Evolutionary conservation across 2,113 vertebrate genomes (phyloP), one percentile per base, ranked within the genome.

Genomic region (Coturnix japonica): DNA sequence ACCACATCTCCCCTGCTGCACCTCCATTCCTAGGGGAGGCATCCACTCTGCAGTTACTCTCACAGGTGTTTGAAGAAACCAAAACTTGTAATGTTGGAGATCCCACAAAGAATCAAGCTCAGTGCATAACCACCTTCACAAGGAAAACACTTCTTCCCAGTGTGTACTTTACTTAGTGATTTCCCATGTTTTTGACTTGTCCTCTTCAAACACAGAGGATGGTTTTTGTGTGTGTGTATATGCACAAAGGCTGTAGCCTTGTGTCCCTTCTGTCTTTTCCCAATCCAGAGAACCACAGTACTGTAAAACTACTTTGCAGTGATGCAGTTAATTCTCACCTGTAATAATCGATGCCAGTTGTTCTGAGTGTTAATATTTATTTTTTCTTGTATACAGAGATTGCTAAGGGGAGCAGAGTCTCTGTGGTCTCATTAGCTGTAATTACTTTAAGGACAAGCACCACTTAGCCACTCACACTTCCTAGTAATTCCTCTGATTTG

Each of bases 221-320:
- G 39, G 11, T 37, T 28, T 53, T 53, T 85, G 81, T 49, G 43
- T 41, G 39, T 41, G 15, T 44, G 6, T 44, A 6, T 44, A 25
- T 61, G 22, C 41, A 39, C 26, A 18, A 22, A 67, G 46, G 49
- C 25, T 0, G 0, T 54, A 49, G 57, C 5, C 25, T 0, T 21
- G 23, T 53, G 46, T 73, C 54, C 13, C 22, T 77, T 88, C 13
- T 18, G 41, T 44, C 47, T 64, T 57, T 53, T 57, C 18, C 70
- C 35, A 61, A 11, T 65, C 66, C 26, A 44, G 64, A 87, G 83
- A 81, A 21, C 17, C 37, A 15, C 47, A 21, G 4, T 74, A 16
- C n/a, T 89, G 44, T 66, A 57, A 65, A 15, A 5, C 28, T 6
- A 8, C 23, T 81, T 81, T 81, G 46, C 47, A 54, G 51, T 13